phyloP scores from a whole-genome alignment of 2,113 vertebrate species.

The Nothoprocta perdicaria region DNA sequence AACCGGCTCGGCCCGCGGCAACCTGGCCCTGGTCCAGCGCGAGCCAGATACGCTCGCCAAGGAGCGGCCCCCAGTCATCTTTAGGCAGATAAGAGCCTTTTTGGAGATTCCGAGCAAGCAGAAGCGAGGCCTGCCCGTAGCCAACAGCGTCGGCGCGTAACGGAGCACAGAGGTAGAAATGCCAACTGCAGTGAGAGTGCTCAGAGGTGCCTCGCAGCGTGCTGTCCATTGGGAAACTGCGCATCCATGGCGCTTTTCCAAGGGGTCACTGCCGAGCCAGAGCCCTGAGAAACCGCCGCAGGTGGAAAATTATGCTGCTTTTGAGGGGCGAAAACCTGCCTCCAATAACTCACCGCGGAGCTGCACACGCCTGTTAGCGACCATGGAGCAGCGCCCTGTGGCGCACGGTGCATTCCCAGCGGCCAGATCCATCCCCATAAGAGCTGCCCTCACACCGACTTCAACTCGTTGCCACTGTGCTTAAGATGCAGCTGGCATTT shows the following conservation, averaged over 20 bases:
- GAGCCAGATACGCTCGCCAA: background rate
- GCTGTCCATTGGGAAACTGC: slow-evolving; percentile 51
- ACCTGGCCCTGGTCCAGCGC: background rate
- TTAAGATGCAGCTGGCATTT: background rate
- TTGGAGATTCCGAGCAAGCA: too few relatives aligned
- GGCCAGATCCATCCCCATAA: background rate
- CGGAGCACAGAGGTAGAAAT: background rate
- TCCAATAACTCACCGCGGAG: background rate
- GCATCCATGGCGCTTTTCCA: background rate
- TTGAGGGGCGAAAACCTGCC: slow-evolving; percentile 24
- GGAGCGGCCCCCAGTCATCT: background rate
- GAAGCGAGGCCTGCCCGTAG: too few relatives aligned
- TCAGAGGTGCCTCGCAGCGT: slow-evolving; percentile 22
- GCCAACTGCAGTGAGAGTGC: background rate
- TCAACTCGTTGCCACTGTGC: background rate
- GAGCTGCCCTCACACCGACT: background rate
- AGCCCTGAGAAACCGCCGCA: slow-evolving; percentile 34
- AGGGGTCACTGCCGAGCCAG: background rate
- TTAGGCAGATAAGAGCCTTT: background rate
- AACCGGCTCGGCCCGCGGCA: background rate
- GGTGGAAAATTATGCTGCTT: slow-evolving; percentile 53
- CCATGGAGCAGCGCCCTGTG: background rate
- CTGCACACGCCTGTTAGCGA: background rate
- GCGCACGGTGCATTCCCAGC: background rate
- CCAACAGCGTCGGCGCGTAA: background rate